phyloP scores from a whole-genome alignment of 2,797 vertebrate species.

The Coregonus sp. region DNA sequence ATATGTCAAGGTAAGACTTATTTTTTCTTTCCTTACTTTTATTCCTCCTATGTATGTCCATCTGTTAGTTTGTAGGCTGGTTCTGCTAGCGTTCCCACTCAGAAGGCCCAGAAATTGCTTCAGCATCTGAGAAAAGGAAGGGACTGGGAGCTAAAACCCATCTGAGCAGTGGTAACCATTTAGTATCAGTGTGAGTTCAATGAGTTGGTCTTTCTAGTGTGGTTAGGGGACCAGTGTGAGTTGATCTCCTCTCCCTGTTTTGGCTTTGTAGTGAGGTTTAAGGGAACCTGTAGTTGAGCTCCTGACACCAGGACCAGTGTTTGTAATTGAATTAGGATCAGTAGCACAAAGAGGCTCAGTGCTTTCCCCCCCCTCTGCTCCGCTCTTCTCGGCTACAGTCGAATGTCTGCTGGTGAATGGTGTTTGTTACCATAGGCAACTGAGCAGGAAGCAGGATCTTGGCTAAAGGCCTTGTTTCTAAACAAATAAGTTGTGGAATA shows the following conservation, averaged over 20 bases:
- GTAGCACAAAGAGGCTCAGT: slow-evolving; percentile 2
- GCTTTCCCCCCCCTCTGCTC: neutral
- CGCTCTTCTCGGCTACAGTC: neutral
- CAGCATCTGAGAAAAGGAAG: too few species aligned
- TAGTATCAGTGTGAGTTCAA: too few species aligned
- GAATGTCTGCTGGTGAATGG: neutral
- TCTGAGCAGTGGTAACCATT: too few species aligned
- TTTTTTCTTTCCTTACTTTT: neutral
- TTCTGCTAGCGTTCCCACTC: neutral
- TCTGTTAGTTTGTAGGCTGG: neutral
- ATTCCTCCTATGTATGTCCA: neutral
- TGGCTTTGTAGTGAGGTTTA: neutral
- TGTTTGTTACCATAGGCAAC: slow-evolving; percentile 5
- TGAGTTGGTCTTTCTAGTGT: too few species aligned
- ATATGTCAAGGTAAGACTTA: slow-evolving; percentile 55
- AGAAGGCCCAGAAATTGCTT: too few species aligned
- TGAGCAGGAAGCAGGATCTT: neutral
- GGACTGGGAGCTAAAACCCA: too few species aligned
- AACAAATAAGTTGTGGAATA: neutral
- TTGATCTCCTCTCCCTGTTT: neutral
- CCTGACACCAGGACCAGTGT: neutral
- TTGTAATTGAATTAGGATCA: slow-evolving; percentile 4
- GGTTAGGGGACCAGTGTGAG: too few species aligned
- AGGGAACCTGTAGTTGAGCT: neutral
- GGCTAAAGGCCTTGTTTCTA: neutral